phyloP scores from a whole-genome alignment of 2,113 vertebrate species.

The Tapirus terrestris region DNA sequence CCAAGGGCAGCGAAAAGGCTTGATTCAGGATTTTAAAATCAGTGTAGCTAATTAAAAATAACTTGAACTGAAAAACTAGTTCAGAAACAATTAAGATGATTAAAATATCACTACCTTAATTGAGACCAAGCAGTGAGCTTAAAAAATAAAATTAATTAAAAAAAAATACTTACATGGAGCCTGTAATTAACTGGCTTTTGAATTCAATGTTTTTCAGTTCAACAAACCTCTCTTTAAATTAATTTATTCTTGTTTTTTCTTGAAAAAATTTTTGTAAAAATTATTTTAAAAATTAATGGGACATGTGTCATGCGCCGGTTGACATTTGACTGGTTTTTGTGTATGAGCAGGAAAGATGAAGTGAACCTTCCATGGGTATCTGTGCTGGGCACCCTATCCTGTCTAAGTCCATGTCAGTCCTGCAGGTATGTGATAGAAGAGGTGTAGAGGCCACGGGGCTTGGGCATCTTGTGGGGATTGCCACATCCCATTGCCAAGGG shows the following conservation, averaged over 20 bases:
- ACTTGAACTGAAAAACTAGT: slow-evolving; percentile 71
- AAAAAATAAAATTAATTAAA: slow-evolving; percentile 73
- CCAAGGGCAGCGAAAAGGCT: background rate
- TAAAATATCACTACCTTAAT: slow-evolving; percentile 74
- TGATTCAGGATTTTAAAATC: slow-evolving; percentile 49
- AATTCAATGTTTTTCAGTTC: slow-evolving; percentile 42
- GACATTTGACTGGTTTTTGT: background rate
- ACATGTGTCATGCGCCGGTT: background rate
- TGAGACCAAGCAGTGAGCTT: slow-evolving; percentile 69
- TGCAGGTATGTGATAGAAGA: background rate
- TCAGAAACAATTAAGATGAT: slow-evolving; percentile 75
- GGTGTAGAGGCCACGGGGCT: background rate
- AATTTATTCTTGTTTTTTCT: slow-evolving; percentile 20
- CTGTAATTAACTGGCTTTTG: slow-evolving; percentile 70
- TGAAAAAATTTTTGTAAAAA: slow-evolving; percentile 45
- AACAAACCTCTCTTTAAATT: slow-evolving; percentile 55
- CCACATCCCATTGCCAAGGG: background rate
- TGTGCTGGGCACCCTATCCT: background rate
- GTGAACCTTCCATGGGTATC: rapidly evolving
- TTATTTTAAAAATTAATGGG: slow-evolving; percentile 22
- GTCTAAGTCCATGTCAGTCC: background rate
- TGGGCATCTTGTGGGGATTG: background rate
- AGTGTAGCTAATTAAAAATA: slow-evolving; percentile 75
- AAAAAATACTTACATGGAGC: background rate
- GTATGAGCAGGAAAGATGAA: background rate